Base-by-base conservation (phyloP, 2,113 vertebrate genomes). In the Trinectes maculatus region DNA sequence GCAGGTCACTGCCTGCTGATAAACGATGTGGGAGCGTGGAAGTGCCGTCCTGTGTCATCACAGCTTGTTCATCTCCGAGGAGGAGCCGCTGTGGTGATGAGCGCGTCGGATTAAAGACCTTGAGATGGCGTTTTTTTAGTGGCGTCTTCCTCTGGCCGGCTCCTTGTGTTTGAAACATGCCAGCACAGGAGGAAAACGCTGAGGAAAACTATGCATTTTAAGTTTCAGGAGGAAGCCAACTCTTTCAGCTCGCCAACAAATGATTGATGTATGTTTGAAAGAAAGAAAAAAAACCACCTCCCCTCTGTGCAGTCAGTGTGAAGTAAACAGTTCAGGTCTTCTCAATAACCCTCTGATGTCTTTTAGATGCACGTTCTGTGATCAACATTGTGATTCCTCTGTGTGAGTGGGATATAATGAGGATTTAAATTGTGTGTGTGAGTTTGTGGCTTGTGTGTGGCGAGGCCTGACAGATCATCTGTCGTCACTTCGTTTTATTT, bases 161-260 rank as follows among this genome's bases (percentile, higher is more conserved):
- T 66, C 40, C 49, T 22, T 75, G 33, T 57, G 56, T 48, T 51
- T 24, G 22, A 49, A 84, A 84, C 85, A 69, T 83, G 91, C 72
- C 53, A 52, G 73, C 76, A 91, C 89, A 91, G 60, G 82, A 74
- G 48, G 53, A 24, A 21, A 33, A 43, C 29, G 26, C 58, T 44
- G 34, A 62, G 59, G 44, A 36, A 37, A 81, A 73, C n/a, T 77
- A 82, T 87, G 43, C 40, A 56, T 73, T 29, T 48, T n/a, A 77
- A 53, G 42, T 72, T 81, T 68, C 16, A 60, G 25, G 66, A 36
- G 53, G 21, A 64, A 52, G 60, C 65, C 15, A 72, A 86, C 81
- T 81, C 61, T 81, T 60, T 71, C 4, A 34, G 28, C 28, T 64
- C 77, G 83, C 81, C 77, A 87, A 74, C 63, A 56, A 29, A 1